Conservation (phyloP, 2,113 vertebrate species). For the Ceuthmochares aereus region DNA sequence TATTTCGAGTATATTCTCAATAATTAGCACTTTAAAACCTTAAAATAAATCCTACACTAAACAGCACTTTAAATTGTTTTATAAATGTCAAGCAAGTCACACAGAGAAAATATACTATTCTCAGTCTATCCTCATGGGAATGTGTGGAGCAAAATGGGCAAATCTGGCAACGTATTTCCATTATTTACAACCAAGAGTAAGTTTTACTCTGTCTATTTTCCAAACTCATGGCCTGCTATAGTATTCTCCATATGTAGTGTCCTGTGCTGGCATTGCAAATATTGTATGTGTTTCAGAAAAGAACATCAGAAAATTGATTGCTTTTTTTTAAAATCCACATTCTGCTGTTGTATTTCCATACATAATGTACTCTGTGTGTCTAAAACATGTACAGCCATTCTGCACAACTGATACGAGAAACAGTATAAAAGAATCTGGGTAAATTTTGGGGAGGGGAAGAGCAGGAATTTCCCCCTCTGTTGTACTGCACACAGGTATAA, state of each 20-base stretch:
- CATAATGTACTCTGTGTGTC: constrained; percentile 54
- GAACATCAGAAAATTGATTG: constrained; percentile 66
- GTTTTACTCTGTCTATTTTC: constrained; percentile 42
- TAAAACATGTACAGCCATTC: constrained; percentile 40
- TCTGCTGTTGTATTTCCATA: constrained; percentile 58
- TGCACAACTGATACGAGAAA: constrained; percentile 10
- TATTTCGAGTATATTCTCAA: constrained; percentile 68
- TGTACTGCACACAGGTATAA: background rate
- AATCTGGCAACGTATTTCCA: constrained; percentile 4
- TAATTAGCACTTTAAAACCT: constrained; percentile 56
- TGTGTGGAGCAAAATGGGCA: constrained; percentile 32
- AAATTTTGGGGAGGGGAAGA: constrained; percentile 17
- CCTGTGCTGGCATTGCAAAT: constrained; percentile 65
- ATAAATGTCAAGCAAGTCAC: constrained; percentile 47
- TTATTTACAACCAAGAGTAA: constrained; percentile 5
- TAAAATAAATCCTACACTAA: constrained; percentile 13
- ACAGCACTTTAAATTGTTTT: constrained; percentile 54
- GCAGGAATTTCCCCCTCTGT: constrained; percentile 8
- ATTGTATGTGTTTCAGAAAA: constrained; percentile 28
- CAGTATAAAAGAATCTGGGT: background rate
- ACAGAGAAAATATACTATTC: constrained; percentile 57
- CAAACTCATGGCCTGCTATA: constrained; percentile 66
- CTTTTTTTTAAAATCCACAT: constrained; percentile 44
- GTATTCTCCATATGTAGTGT: constrained; percentile 64
- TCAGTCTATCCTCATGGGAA: constrained; percentile 71